These are phyloP conservation scores for Aleiodes sp. DNA, from an alignment of 1,140 invertebrate genomes.

Conservation along the genomic window DNA sequence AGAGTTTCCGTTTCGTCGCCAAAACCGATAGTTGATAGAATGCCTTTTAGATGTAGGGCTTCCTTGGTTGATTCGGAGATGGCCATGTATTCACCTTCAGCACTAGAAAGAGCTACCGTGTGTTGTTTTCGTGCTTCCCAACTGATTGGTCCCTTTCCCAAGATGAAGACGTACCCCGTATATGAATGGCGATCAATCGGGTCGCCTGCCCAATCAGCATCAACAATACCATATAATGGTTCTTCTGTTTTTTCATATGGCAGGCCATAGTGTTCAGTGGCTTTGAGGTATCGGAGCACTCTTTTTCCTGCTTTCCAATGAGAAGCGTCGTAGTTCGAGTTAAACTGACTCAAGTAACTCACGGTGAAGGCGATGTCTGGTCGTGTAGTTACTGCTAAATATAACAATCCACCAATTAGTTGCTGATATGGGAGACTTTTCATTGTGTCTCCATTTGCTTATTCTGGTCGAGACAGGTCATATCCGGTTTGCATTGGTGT, in stretches of 20 bases:
- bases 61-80: too few species aligned
- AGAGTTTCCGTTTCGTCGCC: too few species aligned
- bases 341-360: conserved; percentile 35
- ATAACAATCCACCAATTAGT: conserved; percentile 35
- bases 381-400: conserved; percentile 47
- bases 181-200: background rate
- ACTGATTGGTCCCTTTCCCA: too few species aligned
- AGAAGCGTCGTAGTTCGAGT: conserved; percentile 15
- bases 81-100: too few species aligned
- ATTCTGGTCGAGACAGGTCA: background rate
- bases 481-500: too few species aligned
- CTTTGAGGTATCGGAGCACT: conserved; percentile 41
- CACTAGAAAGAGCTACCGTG: too few species aligned
- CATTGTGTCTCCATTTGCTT: background rate
- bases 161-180: conserved; percentile 14
- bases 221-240: background rate
- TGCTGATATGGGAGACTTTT: background rate
- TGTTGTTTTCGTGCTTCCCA: too few species aligned
- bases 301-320: conserved; percentile 36
- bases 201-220: background rate
- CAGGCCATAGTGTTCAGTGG: background rate
- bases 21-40: too few species aligned
- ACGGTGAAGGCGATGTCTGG: conserved; percentile 53
- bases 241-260: background rate
- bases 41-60: too few species aligned